Conservation (phyloP, 2,113 vertebrate species). For the Vulpes lagopus region DNA sequence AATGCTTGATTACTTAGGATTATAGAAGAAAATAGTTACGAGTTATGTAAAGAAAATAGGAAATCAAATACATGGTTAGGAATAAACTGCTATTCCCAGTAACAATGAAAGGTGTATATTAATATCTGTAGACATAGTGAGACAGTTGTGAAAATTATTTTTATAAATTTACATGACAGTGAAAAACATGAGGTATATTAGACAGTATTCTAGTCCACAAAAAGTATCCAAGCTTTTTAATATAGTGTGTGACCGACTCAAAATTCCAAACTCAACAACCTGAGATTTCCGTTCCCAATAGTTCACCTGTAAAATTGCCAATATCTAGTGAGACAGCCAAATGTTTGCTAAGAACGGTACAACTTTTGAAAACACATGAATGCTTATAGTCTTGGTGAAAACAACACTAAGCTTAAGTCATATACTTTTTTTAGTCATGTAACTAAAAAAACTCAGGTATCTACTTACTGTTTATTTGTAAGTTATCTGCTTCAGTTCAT, state of each 20-base stretch:
- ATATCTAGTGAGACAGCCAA: not conserved
- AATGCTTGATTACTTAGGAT: not conserved
- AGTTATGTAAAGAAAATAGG: slow-evolving; percentile 24
- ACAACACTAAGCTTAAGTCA: not conserved
- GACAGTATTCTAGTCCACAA: not conserved
- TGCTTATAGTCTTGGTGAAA: slow-evolving; percentile 1
- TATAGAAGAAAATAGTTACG: slow-evolving; percentile 38
- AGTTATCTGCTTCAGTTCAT: slow-evolving; percentile 27
- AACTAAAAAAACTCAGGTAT: slow-evolving; percentile 27
- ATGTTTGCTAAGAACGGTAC: not conserved
- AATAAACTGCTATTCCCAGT: not conserved
- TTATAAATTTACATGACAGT: not conserved
- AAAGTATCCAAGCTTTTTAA: not conserved
- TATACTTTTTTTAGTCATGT: not conserved
- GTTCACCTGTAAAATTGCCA: not conserved
- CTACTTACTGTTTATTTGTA: not conserved
- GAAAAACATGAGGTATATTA: slow-evolving; percentile 1
- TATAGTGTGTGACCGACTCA: not conserved
- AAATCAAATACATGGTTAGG: slow-evolving; percentile 16
- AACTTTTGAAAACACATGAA: not conserved
- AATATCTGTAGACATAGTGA: not conserved
- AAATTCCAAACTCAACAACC: slow-evolving; percentile 11
- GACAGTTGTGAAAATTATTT: slow-evolving; percentile 20
- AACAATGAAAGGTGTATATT: not conserved
- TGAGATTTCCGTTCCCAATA: not conserved